Percentiles rank a stretch among this genome's conserved stretches.
Conservation (phyloP, 1,140 invertebrate species). For the Chionoecetes opilio region DNA sequence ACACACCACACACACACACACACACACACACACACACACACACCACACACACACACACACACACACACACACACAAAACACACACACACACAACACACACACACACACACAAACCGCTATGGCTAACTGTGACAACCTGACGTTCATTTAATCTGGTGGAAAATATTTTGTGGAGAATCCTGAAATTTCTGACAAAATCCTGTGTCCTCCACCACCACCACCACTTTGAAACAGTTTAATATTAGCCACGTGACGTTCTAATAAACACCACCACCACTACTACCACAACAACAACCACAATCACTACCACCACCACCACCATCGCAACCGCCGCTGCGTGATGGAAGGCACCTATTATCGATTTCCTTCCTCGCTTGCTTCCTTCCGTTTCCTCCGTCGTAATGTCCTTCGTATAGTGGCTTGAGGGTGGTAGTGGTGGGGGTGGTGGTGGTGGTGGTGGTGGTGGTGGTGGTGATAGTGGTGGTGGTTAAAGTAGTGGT, state of each 20-base stretch:
- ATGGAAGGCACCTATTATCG: not conserved
- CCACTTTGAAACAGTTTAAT: conserved; percentile 30
- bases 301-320: not conserved
- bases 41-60: no score
- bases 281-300: not conserved
- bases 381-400: not conserved
- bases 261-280: not conserved
- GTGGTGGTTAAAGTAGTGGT: no score
- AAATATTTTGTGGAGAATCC: conserved; percentile 20
- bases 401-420: not conserved
- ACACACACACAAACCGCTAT: no score
- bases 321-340: not conserved
- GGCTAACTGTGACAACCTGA: not conserved
- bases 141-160: conserved; percentile 28
- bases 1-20: not conserved
- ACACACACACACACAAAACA: no score
- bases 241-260: conserved; percentile 11
- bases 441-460: not conserved
- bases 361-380: not conserved
- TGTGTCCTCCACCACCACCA: not conserved
- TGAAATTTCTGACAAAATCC: not conserved
- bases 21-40: no score
- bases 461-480: no score
- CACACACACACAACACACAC: not conserved
- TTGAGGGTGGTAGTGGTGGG: not conserved